Evolutionary conservation across 2,113 vertebrate genomes (phyloP).

Genomic region (Poicephalus gulielmi): DNA sequence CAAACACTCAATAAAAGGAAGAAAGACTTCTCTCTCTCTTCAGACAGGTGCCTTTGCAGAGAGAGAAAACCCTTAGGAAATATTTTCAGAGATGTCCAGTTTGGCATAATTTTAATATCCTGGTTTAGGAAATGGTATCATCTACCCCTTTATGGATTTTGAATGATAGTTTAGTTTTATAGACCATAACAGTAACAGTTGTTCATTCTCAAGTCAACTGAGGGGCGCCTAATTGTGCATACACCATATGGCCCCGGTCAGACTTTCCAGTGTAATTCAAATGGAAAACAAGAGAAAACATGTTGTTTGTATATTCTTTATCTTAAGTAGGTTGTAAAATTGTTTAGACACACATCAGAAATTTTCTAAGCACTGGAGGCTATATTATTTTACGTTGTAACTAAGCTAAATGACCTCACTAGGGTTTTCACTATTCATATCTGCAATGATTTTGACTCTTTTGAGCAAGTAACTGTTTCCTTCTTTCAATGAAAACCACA

Average conservation of each 20-base stretch:
- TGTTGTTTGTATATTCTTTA: neutral
- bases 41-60: neutral
- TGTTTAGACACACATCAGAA: neutral
- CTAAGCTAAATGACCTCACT: neutral
- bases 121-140: neutral
- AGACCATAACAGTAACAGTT: neutral
- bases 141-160: neutral
- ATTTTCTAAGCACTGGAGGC: neutral
- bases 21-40: neutral
- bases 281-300: neutral
- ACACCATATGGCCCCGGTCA: neutral
- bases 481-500: neutral
- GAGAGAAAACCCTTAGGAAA: neutral
- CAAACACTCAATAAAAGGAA: neutral
- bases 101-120: neutral
- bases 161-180: slow-evolving; percentile 21
- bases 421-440: neutral
- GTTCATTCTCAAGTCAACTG: neutral
- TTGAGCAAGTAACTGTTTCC: neutral
- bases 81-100: neutral
- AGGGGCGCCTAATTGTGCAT: neutral
- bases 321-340: slow-evolving; percentile 5
- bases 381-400: neutral
- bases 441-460: neutral
- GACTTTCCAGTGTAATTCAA: slow-evolving; percentile 21